Percentiles rank a stretch among this genome's conserved stretches.
Evolutionary conservation across 2,888 invertebrate species (phyloP).

Genomic region (Crepidodera aurea): DNA sequence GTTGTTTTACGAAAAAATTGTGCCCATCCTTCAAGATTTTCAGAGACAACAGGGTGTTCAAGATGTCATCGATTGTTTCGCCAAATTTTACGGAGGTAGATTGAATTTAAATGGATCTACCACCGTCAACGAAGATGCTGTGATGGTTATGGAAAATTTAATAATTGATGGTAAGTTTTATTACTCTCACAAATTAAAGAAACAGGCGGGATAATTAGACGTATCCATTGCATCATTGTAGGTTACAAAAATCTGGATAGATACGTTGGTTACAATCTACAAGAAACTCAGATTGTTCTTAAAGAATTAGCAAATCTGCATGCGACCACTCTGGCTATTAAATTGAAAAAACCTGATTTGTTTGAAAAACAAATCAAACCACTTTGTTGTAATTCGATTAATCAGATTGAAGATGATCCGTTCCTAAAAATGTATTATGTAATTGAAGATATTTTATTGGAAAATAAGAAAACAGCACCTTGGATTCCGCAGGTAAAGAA

Average conservation of each 20-base stretch:
- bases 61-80: conserved; percentile 57
- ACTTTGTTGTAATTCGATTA: neutral
- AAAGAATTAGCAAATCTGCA: conserved; percentile 63
- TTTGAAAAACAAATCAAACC: conserved; percentile 54
- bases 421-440: neutral
- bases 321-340: conserved; percentile 63
- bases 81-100: conserved; percentile 46
- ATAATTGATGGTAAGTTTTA: conserved; percentile 52
- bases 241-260: conserved; percentile 62
- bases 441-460: neutral
- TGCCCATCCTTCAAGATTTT: conserved; percentile 61
- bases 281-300: conserved; percentile 59
- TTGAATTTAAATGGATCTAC: conserved; percentile 41
- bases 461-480: neutral
- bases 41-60: conserved; percentile 59
- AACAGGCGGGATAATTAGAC: too few relatives aligned
- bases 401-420: neutral
- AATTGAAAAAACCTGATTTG: conserved; percentile 56
- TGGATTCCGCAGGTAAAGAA: neutral
- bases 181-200: too few relatives aligned
- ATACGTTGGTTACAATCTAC: conserved; percentile 59
- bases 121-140: conserved; percentile 63
- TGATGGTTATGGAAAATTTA: conserved; percentile 64
- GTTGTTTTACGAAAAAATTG: conserved; percentile 63
- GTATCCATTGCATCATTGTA: too few relatives aligned